Conservation (phyloP, 2,888 invertebrate genomes). For the Thera obeliscata region DNA sequence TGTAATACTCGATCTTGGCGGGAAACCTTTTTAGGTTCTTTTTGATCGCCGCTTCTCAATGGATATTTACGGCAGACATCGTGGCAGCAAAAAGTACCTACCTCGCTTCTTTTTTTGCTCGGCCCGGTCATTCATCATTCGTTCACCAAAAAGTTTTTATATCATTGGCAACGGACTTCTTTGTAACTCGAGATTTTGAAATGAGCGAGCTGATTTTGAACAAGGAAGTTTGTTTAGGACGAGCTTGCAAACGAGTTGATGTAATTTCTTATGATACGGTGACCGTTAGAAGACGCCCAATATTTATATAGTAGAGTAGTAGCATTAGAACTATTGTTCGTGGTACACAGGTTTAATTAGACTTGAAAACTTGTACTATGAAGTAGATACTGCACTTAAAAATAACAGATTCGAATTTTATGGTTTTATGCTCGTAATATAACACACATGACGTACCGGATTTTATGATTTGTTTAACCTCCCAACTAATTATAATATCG, state of each 20-base stretch:
- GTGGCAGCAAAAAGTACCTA: constrained; percentile 73
- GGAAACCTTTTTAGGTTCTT: constrained; percentile 40
- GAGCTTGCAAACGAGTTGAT: not conserved
- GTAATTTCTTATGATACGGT: not conserved
- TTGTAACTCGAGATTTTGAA: constrained; percentile 32
- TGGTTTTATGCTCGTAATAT: too few species aligned
- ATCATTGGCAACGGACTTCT: constrained; percentile 28
- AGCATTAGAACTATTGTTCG: not conserved
- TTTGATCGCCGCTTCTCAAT: constrained; percentile 64
- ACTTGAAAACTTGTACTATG: too few species aligned
- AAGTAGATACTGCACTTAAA: too few species aligned
- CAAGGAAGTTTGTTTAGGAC: constrained; percentile 32
- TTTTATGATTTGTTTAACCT: not conserved
- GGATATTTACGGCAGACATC: constrained; percentile 79
- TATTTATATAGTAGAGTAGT: too few species aligned
- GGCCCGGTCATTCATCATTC: constrained; percentile 39
- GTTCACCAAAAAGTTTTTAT: constrained; percentile 39
- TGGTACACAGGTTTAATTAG: too few species aligned
- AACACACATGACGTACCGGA: not conserved
- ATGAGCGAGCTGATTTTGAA: constrained; percentile 23
- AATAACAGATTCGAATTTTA: too few species aligned
- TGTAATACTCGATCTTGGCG: constrained; percentile 1
- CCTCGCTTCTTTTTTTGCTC: constrained; percentile 50
- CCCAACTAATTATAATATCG: not conserved
- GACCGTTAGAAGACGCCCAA: not conserved